Evolutionary conservation across 2,797 vertebrate genomes (phyloP), one percentile per base, ranked within the genome.

Genomic region (Poecile montanus): DNA sequence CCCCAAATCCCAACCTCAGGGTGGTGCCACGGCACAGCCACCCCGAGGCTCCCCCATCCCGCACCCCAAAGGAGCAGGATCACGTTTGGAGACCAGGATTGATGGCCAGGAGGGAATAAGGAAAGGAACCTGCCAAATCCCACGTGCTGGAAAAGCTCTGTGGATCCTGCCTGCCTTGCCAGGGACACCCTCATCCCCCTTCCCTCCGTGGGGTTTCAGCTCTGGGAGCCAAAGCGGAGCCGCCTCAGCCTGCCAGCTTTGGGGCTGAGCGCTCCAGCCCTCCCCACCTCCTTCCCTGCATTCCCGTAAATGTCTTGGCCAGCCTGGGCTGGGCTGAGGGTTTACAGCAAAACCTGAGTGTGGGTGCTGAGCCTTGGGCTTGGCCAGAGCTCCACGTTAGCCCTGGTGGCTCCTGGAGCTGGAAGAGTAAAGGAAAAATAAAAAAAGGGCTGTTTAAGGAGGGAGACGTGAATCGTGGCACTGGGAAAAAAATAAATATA

Each of bases 31-130:
- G 12, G 0, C 9, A 7, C 26, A 42, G 25, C 20, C 25, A 4
- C 4, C 29, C 57, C 1, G 0, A 10, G 30, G 9, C 29, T 63
- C 11, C 53, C 36, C 51, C 3, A 0, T 4, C 65, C 45, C 3
- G 0, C 2, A 1, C 30, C 45, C 66, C 62, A 3, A 25, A 21
- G 6, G 23, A 66, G 56, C 3, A 4, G 65, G 51, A 60, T 62
- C 77, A 4, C 5, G 0, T 1, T 34, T 58, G 70, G 58, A 65
- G 76, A 16, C 0, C 0, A 0, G 40, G 61, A 30, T 3, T 1
- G 1, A 12, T 1, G 45, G 57, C 18, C 77, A 50, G 53, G 51
- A 9, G 71, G 45, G 63, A 63, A 11, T 1, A 2, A 6, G 26
- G 66, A 16, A 5, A 90, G 62, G 45, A 81, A 56, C 13, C 50